Percentiles rank a stretch among this genome's conserved stretches.
These are phyloP conservation scores for Tenthredo notha DNA, from an alignment of 2,888 invertebrate genomes.

Conservation along the genomic window DNA sequence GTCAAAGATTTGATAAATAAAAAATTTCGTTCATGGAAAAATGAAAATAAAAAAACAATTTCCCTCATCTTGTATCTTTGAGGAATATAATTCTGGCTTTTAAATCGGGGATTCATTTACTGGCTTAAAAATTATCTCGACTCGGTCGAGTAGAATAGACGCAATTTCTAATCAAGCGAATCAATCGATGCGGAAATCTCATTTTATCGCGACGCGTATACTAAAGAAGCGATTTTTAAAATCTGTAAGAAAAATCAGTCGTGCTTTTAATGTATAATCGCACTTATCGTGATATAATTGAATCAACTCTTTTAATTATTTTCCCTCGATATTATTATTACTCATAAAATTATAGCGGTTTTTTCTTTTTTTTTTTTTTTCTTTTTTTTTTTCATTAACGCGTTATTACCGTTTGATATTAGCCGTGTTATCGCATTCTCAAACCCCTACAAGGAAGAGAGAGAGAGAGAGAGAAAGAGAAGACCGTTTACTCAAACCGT, in stretches of 20 bases:
- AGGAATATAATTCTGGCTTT: not conserved
- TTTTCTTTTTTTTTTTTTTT: not conserved
- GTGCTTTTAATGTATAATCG: not conserved
- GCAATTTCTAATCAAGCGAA: not conserved
- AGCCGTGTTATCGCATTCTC: not conserved
- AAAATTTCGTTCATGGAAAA: not conserved
- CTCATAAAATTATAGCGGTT: not conserved
- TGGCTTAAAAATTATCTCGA: not conserved
- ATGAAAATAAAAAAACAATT: not conserved
- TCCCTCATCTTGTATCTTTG: not conserved
- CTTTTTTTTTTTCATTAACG: not conserved
- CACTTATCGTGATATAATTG: not conserved
- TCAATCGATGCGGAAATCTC: conserved; percentile 14
- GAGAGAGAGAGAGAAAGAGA: too few relatives aligned
- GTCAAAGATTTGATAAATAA: not conserved
- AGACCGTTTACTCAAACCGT: not conserved
- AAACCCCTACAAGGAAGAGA: not conserved
- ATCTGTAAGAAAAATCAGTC: not conserved
- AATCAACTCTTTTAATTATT: not conserved
- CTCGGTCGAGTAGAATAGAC: not conserved
- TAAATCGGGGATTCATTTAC: not conserved
- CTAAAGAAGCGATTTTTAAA: not conserved
- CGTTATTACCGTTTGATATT: not conserved
- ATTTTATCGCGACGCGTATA: not conserved
- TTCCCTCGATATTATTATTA: not conserved